Evolutionary conservation across 2,113 vertebrate genomes (phyloP).

Genomic region (Eurypyga helias): DNA sequence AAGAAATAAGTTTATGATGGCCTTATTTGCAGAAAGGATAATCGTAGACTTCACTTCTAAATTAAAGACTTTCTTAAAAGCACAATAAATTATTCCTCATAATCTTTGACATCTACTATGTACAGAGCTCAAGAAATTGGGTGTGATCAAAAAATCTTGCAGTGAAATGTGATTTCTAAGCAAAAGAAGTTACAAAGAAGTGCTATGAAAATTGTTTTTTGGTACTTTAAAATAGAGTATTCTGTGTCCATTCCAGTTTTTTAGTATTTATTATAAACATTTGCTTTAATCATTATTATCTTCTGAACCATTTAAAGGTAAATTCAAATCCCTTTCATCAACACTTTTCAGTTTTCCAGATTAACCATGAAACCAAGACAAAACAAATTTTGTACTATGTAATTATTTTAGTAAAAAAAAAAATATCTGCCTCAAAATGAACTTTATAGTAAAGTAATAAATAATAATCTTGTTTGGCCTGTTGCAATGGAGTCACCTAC

Average conservation of each 20-base stretch:
- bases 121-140: not conserved
- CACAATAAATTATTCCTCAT: not conserved
- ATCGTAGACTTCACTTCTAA: not conserved
- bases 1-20: not conserved
- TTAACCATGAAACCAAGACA: not conserved
- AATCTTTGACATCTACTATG: not conserved
- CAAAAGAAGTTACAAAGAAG: not conserved
- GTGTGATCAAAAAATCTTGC: not conserved
- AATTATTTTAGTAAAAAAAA: not conserved
- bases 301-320: not conserved
- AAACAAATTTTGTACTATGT: not conserved
- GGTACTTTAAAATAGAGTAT: not conserved
- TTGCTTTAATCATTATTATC: not conserved
- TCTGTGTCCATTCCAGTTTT: not conserved
- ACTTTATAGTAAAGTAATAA: not conserved
- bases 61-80: not conserved
- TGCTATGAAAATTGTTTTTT: not conserved
- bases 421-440: not conserved
- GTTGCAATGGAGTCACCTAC: not conserved
- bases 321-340: rapidly evolving
- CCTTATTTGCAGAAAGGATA: not conserved
- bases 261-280: not conserved
- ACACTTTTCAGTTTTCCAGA: not conserved
- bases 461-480: not conserved
- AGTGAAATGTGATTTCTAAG: not conserved